Evolutionary conservation across 2,113 vertebrate species (phyloP).

Genomic region (Pteronura brasiliensis): DNA sequence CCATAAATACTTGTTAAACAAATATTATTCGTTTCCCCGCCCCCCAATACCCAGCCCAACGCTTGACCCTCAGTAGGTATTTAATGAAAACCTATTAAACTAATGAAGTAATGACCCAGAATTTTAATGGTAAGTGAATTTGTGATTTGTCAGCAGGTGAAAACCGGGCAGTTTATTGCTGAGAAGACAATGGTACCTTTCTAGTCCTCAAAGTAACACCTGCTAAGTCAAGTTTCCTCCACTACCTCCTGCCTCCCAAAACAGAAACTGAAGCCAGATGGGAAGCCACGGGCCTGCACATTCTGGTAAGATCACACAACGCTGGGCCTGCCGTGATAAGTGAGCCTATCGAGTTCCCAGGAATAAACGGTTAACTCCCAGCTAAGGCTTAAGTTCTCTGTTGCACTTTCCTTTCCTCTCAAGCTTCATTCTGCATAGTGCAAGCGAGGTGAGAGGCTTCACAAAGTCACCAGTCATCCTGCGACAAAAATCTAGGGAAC

Average conservation of each 20-base stretch:
- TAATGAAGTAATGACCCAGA: constrained; percentile 52
- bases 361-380: constrained; percentile 64
- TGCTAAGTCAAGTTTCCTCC: constrained; percentile 77
- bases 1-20: constrained; percentile 50
- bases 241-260: constrained; percentile 49
- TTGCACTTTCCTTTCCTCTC: constrained; percentile 47
- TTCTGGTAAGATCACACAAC: constrained; percentile 10
- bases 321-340: constrained; percentile 61
- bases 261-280: constrained; percentile 73
- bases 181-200: constrained; percentile 68
- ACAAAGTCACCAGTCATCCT: neutral
- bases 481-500: neutral
- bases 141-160: constrained; percentile 64
- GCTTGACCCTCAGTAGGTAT: constrained; percentile 56
- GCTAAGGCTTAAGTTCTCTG: constrained; percentile 43
- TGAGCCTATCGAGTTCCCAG: constrained; percentile 59
- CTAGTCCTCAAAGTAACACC: constrained; percentile 67
- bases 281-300: constrained; percentile 61
- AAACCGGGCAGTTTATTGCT: constrained; percentile 55
- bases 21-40: constrained; percentile 48
- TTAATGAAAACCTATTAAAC: constrained; percentile 65
- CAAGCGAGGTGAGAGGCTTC: constrained; percentile 48
- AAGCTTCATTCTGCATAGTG: neutral
- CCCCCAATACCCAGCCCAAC: neutral
- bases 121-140: constrained; percentile 61